Base-by-base conservation (phyloP, 2,888 invertebrate genomes). In the Trilocha varians region DNA sequence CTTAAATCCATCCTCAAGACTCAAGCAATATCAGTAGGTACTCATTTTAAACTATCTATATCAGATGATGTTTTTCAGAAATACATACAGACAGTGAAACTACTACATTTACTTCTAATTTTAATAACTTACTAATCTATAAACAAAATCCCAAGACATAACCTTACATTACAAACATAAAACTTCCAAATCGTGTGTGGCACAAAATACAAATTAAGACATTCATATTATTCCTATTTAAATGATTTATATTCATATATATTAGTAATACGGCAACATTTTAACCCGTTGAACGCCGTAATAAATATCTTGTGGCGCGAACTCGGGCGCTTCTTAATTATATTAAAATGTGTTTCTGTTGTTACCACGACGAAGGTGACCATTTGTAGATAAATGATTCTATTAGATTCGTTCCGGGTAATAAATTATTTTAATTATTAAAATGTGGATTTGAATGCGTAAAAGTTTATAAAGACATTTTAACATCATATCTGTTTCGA, bases 271-370 rank as follows among this genome's bases (percentile, higher is more conserved):
- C 48, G 45, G 55, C 53, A 53, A 62, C 55, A 60, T 61, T 55
- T 55, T 61, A 62, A 48, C 40, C 36, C 46, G 36, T 41, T 42
- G 41, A 35, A 38, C 13, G 8, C 2, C 15, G 42, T 47, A 47
- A 52, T 54, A 53, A 54, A 50, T 57, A 55, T 51, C 45, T 46
- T 49, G 44, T 46, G 42, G 66, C 57, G 68, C 54, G 55, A 65
- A 60, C 56, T 62, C 54, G 54, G 57, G 52, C 66, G 62, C 62
- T 57, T 66, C 65, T 72, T 72, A 74, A 72, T 74, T 70, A 68
- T 65, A 65, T 65, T 64, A 58, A 70, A 63, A 65, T 61, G 60
- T 64, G 57, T 62, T 25, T 58, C 46, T 56, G 62, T 59, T 61
- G 49, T 55, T 57, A 57, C 60, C 54, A 52, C 49, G 48, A 48